phyloP scores from a whole-genome alignment of 2,888 invertebrate genomes.

The Girardia tigrina region DNA sequence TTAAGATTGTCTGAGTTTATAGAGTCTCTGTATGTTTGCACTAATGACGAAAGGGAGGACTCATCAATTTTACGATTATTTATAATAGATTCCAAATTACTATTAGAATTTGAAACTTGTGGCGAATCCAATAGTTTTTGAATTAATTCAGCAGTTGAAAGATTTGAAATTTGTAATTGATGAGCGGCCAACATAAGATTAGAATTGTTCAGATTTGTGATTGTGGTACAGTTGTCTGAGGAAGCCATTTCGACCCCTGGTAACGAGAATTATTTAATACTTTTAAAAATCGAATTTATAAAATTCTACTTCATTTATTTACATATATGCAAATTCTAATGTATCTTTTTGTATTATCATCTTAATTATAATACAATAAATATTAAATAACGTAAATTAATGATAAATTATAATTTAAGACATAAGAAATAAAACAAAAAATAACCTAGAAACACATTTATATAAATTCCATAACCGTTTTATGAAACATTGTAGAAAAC shows the following conservation, averaged over 20 bases:
- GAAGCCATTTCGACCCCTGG: constrained; percentile 4
- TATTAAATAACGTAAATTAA: no score
- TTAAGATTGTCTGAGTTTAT: neutral
- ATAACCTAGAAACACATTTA: no score
- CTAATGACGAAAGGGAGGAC: neutral
- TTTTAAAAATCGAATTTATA: no score
- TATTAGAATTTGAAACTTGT: neutral
- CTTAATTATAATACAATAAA: no score
- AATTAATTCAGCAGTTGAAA: constrained; percentile 23
- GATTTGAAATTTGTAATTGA: constrained; percentile 4
- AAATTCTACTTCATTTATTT: no score
- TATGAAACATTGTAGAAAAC: no score
- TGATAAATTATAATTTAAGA: no score
- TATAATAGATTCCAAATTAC: neutral
- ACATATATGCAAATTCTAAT: no score
- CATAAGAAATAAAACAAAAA: no score
- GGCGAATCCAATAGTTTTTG: neutral
- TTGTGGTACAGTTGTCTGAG: neutral
- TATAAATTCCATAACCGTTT: no score
- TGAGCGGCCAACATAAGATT: neutral
- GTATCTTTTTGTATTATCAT: no score
- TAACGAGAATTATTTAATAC: no score
- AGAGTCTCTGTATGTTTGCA: constrained; percentile 14
- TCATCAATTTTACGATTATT: neutral
- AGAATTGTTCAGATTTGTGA: constrained; percentile 8